Conservation (phyloP, 2,113 vertebrate species). For the Nerophis ophidion region DNA sequence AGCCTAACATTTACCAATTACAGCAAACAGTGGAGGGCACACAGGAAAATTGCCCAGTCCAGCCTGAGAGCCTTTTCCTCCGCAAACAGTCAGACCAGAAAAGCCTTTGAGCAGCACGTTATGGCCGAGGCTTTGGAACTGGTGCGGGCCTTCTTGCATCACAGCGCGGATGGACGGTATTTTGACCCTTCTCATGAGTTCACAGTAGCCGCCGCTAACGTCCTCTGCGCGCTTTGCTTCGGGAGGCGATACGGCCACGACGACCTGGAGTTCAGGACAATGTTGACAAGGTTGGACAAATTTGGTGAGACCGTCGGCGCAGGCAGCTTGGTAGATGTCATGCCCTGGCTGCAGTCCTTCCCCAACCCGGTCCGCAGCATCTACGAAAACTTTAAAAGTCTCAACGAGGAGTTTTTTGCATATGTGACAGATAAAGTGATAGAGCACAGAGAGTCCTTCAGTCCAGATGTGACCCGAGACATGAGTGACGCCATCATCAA, state of each 20-base stretch:
- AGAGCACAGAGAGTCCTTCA: conserved; percentile 74
- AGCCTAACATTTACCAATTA: conserved; percentile 77
- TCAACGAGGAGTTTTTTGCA: conserved; percentile 75
- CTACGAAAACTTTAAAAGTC: conserved; percentile 76
- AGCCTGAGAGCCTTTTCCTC: conserved; percentile 76
- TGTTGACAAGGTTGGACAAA: conserved; percentile 68
- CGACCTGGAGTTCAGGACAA: conserved; percentile 75
- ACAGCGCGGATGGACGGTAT: conserved; percentile 55
- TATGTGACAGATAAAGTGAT: conserved; percentile 74
- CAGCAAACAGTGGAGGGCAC: conserved; percentile 75
- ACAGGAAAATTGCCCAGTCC: conserved; percentile 74
- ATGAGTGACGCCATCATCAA: conserved; percentile 78
- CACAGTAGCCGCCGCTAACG: conserved; percentile 77
- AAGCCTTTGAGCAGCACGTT: conserved; percentile 74
- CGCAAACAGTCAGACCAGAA: conserved; percentile 68
- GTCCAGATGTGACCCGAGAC: conserved; percentile 64
- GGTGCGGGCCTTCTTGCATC: conserved; percentile 63
- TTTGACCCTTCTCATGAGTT: conserved; percentile 71
- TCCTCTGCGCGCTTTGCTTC: conserved; percentile 82
- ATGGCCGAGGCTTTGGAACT: conserved; percentile 73
- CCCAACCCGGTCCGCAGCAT: conserved; percentile 80
- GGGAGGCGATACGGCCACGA: conserved; percentile 76
- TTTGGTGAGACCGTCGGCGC: conserved; percentile 83
- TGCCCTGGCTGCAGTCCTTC: conserved; percentile 84
- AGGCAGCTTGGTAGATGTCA: conserved; percentile 81